Evolutionary conservation across 2,797 vertebrate genomes (phyloP).

Genomic region (Melanotaenia trifasciata): DNA sequence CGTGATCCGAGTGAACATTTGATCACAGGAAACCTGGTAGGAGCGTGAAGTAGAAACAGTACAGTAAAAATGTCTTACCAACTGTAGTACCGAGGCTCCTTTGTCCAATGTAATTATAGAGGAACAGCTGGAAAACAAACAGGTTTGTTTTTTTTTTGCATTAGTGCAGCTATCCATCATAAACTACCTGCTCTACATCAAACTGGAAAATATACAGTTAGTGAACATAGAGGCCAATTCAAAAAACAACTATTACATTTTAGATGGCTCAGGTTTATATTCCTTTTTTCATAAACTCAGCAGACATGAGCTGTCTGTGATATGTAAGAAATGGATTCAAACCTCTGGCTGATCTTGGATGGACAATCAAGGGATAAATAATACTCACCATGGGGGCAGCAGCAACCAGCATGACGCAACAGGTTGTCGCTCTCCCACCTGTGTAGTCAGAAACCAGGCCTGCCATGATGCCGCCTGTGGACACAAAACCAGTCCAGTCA

Average conservation of each 20-base stretch:
- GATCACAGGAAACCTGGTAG: neutral
- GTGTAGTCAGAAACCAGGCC: slow-evolving; percentile 93
- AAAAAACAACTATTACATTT: no score
- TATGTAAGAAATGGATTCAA: no score
- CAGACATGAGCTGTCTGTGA: no score
- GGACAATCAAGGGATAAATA: neutral
- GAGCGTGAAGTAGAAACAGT: neutral
- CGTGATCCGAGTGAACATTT: neutral
- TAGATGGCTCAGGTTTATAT: no score
- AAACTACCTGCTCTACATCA: no score
- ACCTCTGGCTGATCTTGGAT: neutral
- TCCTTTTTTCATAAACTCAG: no score
- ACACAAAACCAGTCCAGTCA: slow-evolving; percentile 10
- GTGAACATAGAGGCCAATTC: no score
- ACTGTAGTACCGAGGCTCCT: slow-evolving; percentile 76
- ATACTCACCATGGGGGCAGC: slow-evolving; percentile 93
- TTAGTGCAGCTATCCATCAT: no score
- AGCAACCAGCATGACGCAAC: slow-evolving; percentile 89
- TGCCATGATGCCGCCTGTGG: slow-evolving; percentile 90
- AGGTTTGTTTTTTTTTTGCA: no score
- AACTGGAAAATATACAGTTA: no score
- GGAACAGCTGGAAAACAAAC: slow-evolving; percentile 74
- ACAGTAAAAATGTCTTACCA: slow-evolving; percentile 64
- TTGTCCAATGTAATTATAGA: slow-evolving; percentile 83
- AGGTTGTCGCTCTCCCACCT: slow-evolving; percentile 90